Evolutionary conservation across 2,797 vertebrate genomes (phyloP).

Genomic region (Gymnothorax reevesii): DNA sequence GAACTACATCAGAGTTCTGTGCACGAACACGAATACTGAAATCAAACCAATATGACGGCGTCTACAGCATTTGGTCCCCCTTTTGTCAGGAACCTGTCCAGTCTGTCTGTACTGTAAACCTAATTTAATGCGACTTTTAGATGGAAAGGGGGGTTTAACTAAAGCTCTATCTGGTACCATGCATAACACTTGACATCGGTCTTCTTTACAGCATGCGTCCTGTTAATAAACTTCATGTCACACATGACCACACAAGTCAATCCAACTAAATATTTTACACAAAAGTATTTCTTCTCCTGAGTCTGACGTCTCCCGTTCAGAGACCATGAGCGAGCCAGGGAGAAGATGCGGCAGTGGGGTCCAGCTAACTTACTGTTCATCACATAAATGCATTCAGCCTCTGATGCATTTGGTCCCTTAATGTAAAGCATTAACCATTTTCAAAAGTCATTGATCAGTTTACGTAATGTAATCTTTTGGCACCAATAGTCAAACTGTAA

Average conservation of each 20-base stretch:
- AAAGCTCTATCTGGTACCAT: slow-evolving; percentile 47
- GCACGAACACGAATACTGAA: slow-evolving; percentile 21
- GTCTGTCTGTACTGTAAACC: neutral
- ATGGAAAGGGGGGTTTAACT: slow-evolving; percentile 30
- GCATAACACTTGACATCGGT: slow-evolving; percentile 53
- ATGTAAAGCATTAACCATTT: slow-evolving; percentile 72
- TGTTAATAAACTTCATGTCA: slow-evolving; percentile 48
- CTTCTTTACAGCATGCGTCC: slow-evolving; percentile 46
- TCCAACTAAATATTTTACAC: slow-evolving; percentile 28
- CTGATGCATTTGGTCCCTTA: slow-evolving; percentile 47
- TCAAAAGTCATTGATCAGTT: slow-evolving; percentile 55
- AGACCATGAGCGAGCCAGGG: neutral
- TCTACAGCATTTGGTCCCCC: slow-evolving; percentile 56
- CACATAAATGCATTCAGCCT: slow-evolving; percentile 28
- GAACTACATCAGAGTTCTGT: slow-evolving; percentile 54
- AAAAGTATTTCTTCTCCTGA: neutral
- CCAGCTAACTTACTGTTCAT: neutral
- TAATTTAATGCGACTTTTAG: slow-evolving; percentile 1
- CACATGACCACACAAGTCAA: slow-evolving; percentile 26
- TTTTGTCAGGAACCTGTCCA: slow-evolving; percentile 24
- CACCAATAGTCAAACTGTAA: slow-evolving; percentile 59
- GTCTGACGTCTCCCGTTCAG: slow-evolving; percentile 12
- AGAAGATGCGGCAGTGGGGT: slow-evolving; percentile 3
- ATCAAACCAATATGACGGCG: slow-evolving; percentile 40
- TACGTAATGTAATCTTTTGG: slow-evolving; percentile 65